These are phyloP conservation scores for Temnothorax unifasciatus DNA, from an alignment of 2,888 invertebrate genomes.

Conservation along the genomic window DNA sequence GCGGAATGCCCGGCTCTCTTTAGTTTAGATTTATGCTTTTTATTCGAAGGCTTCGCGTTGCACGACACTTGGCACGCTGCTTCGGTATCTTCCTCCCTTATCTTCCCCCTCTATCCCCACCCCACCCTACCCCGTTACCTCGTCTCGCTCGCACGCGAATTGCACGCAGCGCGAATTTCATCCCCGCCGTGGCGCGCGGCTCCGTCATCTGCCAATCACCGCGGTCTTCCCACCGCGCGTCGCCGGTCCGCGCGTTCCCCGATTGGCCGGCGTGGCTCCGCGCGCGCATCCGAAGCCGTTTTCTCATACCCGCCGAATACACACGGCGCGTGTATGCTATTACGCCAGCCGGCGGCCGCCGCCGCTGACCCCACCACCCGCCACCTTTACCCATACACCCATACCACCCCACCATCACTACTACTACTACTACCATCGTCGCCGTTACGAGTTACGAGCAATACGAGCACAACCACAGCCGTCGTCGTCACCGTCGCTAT, in stretches of 20 bases:
- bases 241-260: slow-evolving; percentile 62
- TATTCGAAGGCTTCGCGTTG: slow-evolving; percentile 50
- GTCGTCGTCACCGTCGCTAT: slow-evolving; percentile 25
- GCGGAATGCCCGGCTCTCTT: background rate
- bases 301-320: slow-evolving; percentile 63
- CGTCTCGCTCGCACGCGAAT: slow-evolving; percentile 29
- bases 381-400: background rate
- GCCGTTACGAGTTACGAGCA: no score
- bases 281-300: slow-evolving; percentile 71
- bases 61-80: slow-evolving; percentile 69
- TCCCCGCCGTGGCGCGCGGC: slow-evolving; percentile 66
- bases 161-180: slow-evolving; percentile 64
- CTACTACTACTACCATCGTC: slow-evolving; percentile 27
- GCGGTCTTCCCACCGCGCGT: slow-evolving; percentile 62
- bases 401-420: slow-evolving; percentile 22
- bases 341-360: slow-evolving; percentile 58
- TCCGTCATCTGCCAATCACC: slow-evolving; percentile 68
- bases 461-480: background rate
- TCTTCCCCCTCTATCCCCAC: slow-evolving; percentile 40
- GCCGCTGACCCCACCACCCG: background rate
- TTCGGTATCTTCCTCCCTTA: slow-evolving; percentile 62
- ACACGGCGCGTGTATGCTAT: slow-evolving; percentile 69
- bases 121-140: background rate
- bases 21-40: slow-evolving; percentile 48
- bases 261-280: slow-evolving; percentile 69